These are phyloP conservation scores for Cossypha niveicapilla DNA, from an alignment of 2,797 vertebrate species.

Conservation along the genomic window DNA sequence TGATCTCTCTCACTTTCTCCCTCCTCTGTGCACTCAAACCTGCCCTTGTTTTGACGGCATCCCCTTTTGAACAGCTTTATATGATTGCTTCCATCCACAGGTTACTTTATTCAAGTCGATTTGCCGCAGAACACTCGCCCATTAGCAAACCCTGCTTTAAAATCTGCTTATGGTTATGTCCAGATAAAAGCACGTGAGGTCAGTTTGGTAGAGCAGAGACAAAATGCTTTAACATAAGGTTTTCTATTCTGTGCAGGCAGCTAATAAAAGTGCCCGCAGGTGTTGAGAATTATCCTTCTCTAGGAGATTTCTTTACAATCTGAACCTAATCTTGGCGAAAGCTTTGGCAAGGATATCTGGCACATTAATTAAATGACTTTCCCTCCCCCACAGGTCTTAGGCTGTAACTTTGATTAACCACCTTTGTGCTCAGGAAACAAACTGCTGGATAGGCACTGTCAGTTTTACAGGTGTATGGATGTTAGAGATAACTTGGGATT, in stretches of 20 bases:
- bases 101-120: background rate
- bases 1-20: background rate
- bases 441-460: slow-evolving; percentile 32
- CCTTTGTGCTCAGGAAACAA: slow-evolving; percentile 22
- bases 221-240: slow-evolving; percentile 55
- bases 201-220: slow-evolving; percentile 29
- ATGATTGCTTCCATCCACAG: slow-evolving; percentile 35
- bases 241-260: slow-evolving; percentile 48
- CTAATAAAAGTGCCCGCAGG: slow-evolving; percentile 66
- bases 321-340: slow-evolving; percentile 65
- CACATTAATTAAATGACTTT: slow-evolving; percentile 54
- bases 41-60: background rate
- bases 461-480: slow-evolving; percentile 53
- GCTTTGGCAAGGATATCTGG: slow-evolving; percentile 62
- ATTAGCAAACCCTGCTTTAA: slow-evolving; percentile 33
- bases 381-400: slow-evolving; percentile 8
- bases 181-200: slow-evolving; percentile 51
- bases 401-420: slow-evolving; percentile 57
- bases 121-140: slow-evolving; percentile 17
- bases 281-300: slow-evolving; percentile 65
- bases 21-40: background rate
- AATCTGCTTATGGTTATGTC: slow-evolving; percentile 61
- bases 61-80: background rate
- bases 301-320: slow-evolving; percentile 58
- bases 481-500: slow-evolving; percentile 17